Evolutionary conservation across 2,113 vertebrate genomes (phyloP), one percentile per base, ranked within the genome.

Genomic region (Pavo muticus): DNA sequence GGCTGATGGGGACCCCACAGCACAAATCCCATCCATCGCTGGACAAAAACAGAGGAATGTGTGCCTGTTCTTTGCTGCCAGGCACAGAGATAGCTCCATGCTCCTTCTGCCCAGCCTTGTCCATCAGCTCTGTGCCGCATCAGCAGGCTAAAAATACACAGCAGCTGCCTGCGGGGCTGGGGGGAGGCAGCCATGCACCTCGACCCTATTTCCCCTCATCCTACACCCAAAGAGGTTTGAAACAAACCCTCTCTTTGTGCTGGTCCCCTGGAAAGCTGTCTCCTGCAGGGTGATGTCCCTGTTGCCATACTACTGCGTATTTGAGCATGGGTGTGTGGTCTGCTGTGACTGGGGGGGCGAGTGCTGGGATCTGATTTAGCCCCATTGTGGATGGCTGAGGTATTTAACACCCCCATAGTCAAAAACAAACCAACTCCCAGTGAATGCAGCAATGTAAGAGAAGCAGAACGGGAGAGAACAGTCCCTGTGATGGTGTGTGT

Each of bases 141-240:
- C 93, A 65, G n/a, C 21, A 12, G 30, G 52, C 95, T 85, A 81
- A 95, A 96, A 87, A 90, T 74, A 86, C 7, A 23, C 63, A 59
- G 47, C 8, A 8, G 12, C 76, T 0, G 0, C 25, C 39, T 1
- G 4, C 5, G 7, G 61, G 37, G 25, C 25, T 18, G 16, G 7
- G 61, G 61, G 61, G 25, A 39, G 14, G 14, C 18, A 24, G 23
- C 37, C 37, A 10, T 37, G 61, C 15, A 40, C 61, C 61, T 64
- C 10, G 37, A 19, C 61, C 40, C 83, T 3, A 4, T 1, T 39
- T n/a, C 44, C 14, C 40, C 64, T 50, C 5, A 0, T 20, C 25
- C 60, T 35, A n/a, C 67, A 42, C 47, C 44, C 3, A 1, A 84
- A 70, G 35, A 52, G 69, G 64, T 25, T 15, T 65, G 81, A 81